Percentiles rank a stretch among this genome's conserved stretches.
Evolutionary conservation across 2,888 invertebrate genomes (phyloP).

Genomic region (Aspidiotus destructor): DNA sequence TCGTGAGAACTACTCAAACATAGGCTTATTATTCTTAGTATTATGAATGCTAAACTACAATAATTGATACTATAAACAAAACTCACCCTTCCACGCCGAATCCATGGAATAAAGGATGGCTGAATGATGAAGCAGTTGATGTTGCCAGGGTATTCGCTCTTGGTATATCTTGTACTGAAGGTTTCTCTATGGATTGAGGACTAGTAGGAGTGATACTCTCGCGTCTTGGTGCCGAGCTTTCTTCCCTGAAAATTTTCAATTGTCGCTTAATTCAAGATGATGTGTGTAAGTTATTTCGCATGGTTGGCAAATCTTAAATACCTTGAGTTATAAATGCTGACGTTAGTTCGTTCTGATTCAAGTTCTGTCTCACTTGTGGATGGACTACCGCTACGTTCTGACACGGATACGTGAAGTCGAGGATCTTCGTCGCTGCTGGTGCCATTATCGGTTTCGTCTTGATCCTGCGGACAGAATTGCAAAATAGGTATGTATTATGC

Average conservation of each 20-base stretch:
- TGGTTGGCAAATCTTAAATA: not conserved
- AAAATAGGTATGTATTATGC: too few species aligned
- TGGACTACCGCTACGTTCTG: constrained; percentile 37
- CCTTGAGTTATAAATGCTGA: not conserved
- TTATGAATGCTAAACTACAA: too few species aligned
- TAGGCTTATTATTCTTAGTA: too few species aligned
- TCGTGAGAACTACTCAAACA: too few species aligned
- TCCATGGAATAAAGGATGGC: constrained; percentile 29
- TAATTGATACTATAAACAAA: not conserved
- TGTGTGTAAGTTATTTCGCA: not conserved
- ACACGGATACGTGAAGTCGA: constrained; percentile 34
- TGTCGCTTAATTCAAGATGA: not conserved
- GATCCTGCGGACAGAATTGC: constrained; percentile 2
- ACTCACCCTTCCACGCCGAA: constrained; percentile 30
- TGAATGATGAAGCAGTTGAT: constrained; percentile 17
- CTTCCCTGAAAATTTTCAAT: constrained; percentile 14
- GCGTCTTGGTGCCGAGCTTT: constrained; percentile 11
- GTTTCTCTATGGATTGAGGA: constrained; percentile 19
- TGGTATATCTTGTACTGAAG: constrained; percentile 5
- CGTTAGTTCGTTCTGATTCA: constrained; percentile 18
- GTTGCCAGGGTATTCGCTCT: constrained; percentile 16
- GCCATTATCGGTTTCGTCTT: constrained; percentile 34
- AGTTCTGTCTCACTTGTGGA: constrained; percentile 35
- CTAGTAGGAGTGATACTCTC: constrained; percentile 22
- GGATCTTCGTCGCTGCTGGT: constrained; percentile 35